Percentiles rank a stretch among this genome's conserved stretches.
Conservation (phyloP, 2,888 invertebrate species). For the Pseudococcus viburni region DNA sequence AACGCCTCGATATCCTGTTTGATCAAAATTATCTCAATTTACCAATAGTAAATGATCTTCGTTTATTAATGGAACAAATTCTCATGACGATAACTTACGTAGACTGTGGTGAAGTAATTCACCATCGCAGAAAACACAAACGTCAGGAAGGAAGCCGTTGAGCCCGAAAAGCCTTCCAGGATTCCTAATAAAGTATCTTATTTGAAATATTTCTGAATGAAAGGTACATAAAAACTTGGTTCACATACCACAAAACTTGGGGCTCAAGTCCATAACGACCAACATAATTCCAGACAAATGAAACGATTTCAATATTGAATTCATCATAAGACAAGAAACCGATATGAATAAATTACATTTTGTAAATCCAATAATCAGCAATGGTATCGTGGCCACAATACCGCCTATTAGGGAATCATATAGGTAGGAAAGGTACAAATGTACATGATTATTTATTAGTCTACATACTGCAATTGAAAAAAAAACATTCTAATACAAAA, state of each 20-base stretch:
- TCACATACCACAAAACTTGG: conserved; percentile 24
- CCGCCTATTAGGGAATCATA: not conserved
- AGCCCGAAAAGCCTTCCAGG: not conserved
- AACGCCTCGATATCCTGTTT: not conserved
- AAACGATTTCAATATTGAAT: not conserved
- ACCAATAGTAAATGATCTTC: not conserved
- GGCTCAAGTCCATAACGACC: conserved; percentile 38
- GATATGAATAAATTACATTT: conserved; percentile 3
- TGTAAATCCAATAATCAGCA: not conserved
- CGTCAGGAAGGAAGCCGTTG: not conserved
- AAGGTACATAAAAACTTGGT: not conserved
- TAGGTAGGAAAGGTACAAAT: too few species aligned
- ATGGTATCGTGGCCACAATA: not conserved
- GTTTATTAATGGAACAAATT: not conserved
- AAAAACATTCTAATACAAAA: too few species aligned
- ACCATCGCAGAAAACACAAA: not conserved
- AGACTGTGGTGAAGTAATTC: not conserved
- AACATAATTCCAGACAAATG: not conserved
- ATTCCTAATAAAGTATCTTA: not conserved
- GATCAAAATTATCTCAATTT: not conserved
- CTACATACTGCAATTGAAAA: too few species aligned
- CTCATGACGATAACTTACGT: not conserved
- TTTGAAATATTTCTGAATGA: too few species aligned
- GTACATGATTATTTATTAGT: too few species aligned
- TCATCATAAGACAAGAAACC: not conserved